A percentile compares a stretch with the other conserved stretches of the same genome.
phyloP scores from a whole-genome alignment of 2,888 invertebrate genomes.

The Ichneumon xanthorius region DNA sequence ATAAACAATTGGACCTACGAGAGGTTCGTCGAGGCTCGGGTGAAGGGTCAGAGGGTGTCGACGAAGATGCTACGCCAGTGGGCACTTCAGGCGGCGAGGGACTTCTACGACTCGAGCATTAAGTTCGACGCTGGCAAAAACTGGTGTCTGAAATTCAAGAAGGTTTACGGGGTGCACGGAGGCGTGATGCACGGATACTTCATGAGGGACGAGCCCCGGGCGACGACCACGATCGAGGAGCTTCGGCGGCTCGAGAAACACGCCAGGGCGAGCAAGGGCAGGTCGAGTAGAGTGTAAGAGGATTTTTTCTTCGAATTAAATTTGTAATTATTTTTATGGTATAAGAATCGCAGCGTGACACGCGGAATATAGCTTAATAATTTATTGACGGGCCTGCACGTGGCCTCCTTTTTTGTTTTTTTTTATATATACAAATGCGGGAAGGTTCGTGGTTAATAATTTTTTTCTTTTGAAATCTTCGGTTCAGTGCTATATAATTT shows the following conservation, averaged over 20 bases:
- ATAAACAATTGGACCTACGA: conserved; percentile 54
- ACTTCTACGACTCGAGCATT: conserved; percentile 42
- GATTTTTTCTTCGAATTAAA: background rate
- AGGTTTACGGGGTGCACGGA: conserved; percentile 28
- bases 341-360: background rate
- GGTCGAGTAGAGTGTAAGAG: background rate
- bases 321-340: background rate
- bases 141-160: conserved; percentile 53
- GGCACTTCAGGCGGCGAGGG: conserved; percentile 46
- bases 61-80: conserved; percentile 48
- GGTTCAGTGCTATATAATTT: background rate
- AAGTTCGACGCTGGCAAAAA: conserved; percentile 44
- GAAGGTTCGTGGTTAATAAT: background rate
- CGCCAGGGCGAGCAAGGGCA: background rate
- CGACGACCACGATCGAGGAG: background rate
- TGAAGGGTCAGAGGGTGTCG: conserved; percentile 14
- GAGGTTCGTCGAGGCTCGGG: conserved; percentile 42
- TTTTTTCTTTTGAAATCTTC: background rate
- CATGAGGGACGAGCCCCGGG: background rate
- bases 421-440: background rate
- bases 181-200: background rate
- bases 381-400: background rate
- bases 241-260: background rate
- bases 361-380: background rate
- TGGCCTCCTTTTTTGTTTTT: background rate